These are phyloP conservation scores for Cerastis leucographa DNA, from an alignment of 2,888 invertebrate species.

Conservation along the genomic window DNA sequence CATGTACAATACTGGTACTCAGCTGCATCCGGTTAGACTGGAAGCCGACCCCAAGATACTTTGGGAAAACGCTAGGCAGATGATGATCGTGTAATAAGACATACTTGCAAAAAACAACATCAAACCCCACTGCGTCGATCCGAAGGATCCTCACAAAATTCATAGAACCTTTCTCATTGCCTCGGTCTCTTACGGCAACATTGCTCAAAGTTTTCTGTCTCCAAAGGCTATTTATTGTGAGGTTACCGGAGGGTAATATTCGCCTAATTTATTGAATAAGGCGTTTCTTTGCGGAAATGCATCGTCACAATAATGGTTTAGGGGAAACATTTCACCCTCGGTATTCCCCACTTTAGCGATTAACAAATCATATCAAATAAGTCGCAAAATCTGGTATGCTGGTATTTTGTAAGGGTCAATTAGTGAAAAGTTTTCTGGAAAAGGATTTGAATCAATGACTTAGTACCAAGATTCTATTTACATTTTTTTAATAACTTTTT, in stretches of 20 bases:
- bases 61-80: too few species aligned
- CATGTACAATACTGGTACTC: too few species aligned
- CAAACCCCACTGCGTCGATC: background rate
- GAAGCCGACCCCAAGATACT: too few species aligned
- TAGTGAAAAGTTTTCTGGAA: conserved; percentile 24
- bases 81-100: too few species aligned
- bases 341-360: conserved; percentile 55
- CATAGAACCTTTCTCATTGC: background rate
- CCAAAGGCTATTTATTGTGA: conserved; percentile 32
- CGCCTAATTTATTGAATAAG: conserved; percentile 63
- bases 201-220: conserved; percentile 34
- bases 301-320: conserved; percentile 61
- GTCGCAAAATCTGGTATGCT: conserved; percentile 39
- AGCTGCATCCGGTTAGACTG: too few species aligned
- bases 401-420: conserved; percentile 23
- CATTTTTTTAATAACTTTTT: background rate
- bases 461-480: background rate
- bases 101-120: background rate
- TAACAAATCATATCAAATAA: conserved; percentile 61
- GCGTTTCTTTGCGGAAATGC: conserved; percentile 59
- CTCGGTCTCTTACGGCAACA: background rate
- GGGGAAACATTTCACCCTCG: conserved; percentile 56
- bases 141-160: background rate
- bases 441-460: background rate
- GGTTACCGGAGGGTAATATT: conserved; percentile 51